Percentiles rank a stretch among this genome's conserved stretches.
Conservation (phyloP, 2,797 vertebrate species). For the Diplodus puntazzo region DNA sequence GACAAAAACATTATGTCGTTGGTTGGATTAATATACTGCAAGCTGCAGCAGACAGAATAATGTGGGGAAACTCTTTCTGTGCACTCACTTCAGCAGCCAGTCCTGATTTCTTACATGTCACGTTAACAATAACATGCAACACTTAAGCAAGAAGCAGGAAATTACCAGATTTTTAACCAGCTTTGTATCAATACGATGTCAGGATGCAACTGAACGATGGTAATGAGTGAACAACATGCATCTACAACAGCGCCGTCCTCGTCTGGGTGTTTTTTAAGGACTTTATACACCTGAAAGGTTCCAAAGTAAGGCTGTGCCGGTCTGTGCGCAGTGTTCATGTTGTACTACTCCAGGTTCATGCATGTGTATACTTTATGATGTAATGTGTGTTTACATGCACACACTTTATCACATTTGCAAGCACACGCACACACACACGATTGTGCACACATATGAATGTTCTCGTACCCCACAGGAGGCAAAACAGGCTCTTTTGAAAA, state of each 20-base stretch:
- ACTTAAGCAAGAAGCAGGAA: too few species aligned
- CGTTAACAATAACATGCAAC: neutral
- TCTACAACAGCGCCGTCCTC: neutral
- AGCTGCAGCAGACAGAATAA: neutral
- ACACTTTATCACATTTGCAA: neutral
- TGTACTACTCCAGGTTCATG: too few species aligned
- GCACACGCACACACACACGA: neutral
- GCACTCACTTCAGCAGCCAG: neutral
- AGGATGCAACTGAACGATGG: too few species aligned
- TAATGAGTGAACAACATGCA: too few species aligned
- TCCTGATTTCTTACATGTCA: neutral
- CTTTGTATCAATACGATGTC: too few species aligned
- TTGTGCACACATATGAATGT: neutral
- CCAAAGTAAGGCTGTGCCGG: neutral
- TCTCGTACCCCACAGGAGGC: conserved; percentile 26
- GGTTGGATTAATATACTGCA: neutral
- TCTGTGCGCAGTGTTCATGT: too few species aligned
- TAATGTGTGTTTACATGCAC: neutral
- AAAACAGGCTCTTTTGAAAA: conserved; percentile 63
- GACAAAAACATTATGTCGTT: neutral
- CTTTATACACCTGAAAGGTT: neutral
- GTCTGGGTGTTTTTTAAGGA: neutral
- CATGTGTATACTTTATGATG: neutral
- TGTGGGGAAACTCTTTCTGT: neutral
- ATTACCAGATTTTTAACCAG: too few species aligned